These are phyloP conservation scores for Netelia inedita DNA, from an alignment of 2,888 invertebrate genomes.

Conservation along the genomic window DNA sequence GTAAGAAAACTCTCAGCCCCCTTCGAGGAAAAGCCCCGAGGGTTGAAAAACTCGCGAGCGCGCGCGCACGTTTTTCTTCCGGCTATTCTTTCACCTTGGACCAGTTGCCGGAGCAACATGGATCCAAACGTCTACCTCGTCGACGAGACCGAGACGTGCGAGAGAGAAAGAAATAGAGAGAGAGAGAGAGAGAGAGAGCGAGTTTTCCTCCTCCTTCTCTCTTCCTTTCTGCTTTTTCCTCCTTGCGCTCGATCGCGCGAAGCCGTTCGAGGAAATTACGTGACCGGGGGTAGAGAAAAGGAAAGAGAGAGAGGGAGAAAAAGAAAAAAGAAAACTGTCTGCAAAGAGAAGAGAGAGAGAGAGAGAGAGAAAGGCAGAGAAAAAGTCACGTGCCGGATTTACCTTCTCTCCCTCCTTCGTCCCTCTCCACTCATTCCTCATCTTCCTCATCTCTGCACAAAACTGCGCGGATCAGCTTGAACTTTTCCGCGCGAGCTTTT, in stretches of 20 bases:
- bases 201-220: conserved; percentile 39
- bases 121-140: conserved; percentile 62
- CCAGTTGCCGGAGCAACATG: conserved; percentile 71
- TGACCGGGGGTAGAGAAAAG: conserved; percentile 57
- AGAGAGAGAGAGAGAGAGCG: not conserved
- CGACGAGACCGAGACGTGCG: conserved; percentile 31
- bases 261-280: conserved; percentile 66
- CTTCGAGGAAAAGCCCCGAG: conserved; percentile 16
- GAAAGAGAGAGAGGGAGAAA: conserved; percentile 36
- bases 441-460: conserved; percentile 37
- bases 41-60: conserved; percentile 30
- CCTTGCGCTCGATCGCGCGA: conserved; percentile 41
- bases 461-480: conserved; percentile 56
- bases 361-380: conserved; percentile 30
- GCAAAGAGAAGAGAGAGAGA: conserved; percentile 31
- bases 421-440: conserved; percentile 55
- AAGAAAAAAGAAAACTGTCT: conserved; percentile 13
- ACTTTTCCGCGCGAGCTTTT: conserved; percentile 40
- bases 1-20: conserved; percentile 55
- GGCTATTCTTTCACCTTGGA: conserved; percentile 68
- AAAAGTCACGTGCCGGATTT: conserved; percentile 64
- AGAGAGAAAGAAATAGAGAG: not conserved
- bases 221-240: conserved; percentile 42
- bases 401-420: conserved; percentile 51
- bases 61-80: conserved; percentile 66